Evolutionary conservation across 37 sponge, comb jelly and placozoan genomes (phyloP), one percentile per base, ranked within the genome.

Genomic region (Spongilla lacustris): DNA sequence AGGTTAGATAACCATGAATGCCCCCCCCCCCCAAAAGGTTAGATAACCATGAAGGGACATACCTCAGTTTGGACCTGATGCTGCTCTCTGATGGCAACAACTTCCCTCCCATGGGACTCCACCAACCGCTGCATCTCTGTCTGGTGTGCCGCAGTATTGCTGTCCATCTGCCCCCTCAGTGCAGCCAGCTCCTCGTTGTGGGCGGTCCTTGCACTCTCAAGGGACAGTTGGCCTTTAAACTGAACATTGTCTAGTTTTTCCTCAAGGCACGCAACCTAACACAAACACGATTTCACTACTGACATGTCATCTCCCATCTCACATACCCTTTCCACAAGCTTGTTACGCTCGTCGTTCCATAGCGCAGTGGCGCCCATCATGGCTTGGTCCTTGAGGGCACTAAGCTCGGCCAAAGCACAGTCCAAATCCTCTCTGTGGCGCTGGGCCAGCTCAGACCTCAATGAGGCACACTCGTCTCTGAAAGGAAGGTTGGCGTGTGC

Each of bases 351-450:
- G 9, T 49, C 21, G 13, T 75, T 80, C 94, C 94, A 94, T 24
- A 67, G 66, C 6, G 77, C 71, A 22, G 37, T 34, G 24, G 77
- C 91, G 28, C 77, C 83, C 49, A 77, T 77, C 69, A 94, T 33
- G 32, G 84, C 91, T 14, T 23, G 32, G 29, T 94, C 91, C 85
- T 88, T 90, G 32, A 88, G 80, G 2, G 23, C 14, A 25, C 84
- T 78, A 28, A 94, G 84, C 66, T 90, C 88, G 2, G 72, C 36
- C 30, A 90, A 74, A 12, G 94, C 85, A 13, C 79, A 67, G 31
- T 69, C 71, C 27, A 78, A 71, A 29, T 81, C 84, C 67, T 84
- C 79, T 36, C 41, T 48, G 38, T 94, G 81, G 5, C 88, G 79
- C 38, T 80, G 36, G 24, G 83, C 71, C 58, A 94, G 74, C 74